phyloP scores from a whole-genome alignment of 2,113 vertebrate species.

The Antechinus flavipes region DNA sequence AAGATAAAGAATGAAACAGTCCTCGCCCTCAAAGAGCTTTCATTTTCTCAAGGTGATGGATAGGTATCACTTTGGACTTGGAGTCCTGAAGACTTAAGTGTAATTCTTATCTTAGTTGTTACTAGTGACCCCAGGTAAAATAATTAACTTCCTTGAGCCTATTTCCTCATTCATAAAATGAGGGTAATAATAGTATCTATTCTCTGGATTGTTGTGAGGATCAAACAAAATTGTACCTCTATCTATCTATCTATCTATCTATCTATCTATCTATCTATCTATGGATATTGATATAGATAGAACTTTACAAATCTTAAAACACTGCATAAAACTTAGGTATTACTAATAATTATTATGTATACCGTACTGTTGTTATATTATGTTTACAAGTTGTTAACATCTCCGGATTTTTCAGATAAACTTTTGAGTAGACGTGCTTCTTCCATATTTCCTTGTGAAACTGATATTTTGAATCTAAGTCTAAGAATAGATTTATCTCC shows the following conservation, averaged over 20 bases:
- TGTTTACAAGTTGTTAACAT: background rate
- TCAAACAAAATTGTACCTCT: background rate
- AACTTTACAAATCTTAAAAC: background rate
- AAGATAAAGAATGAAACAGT: background rate
- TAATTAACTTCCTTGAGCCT: background rate
- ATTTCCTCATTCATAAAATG: conserved; percentile 27
- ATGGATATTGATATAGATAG: no score
- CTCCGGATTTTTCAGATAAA: background rate
- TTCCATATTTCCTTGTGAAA: background rate
- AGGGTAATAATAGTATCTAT: background rate
- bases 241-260: no score
- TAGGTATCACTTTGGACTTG: background rate
- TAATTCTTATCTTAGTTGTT: background rate
- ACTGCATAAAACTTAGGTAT: background rate
- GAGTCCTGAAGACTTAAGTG: background rate
- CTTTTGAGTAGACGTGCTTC: background rate
- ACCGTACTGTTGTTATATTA: background rate
- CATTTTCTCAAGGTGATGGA: background rate
- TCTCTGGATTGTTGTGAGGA: background rate
- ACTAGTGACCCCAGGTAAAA: conserved; percentile 4
- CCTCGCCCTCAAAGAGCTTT: background rate
- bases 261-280: no score
- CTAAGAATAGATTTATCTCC: background rate
- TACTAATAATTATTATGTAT: background rate
- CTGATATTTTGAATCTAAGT: background rate